These are phyloP conservation scores for Porites rus DNA, from an alignment of 92 coral and sea anemone species.

Conservation along the genomic window DNA sequence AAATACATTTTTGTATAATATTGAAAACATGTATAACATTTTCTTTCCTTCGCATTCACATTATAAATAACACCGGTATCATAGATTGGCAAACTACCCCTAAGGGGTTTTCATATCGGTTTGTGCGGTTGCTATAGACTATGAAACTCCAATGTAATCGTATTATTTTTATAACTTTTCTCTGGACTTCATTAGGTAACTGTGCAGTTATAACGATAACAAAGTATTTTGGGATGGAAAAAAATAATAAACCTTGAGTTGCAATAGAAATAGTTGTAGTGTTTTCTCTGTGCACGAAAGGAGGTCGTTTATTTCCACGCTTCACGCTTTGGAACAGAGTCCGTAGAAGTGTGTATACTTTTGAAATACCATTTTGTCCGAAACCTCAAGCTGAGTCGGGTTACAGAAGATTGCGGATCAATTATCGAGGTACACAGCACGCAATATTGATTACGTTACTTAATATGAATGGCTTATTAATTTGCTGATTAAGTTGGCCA, in stretches of 20 bases:
- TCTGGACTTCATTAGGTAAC: conserved; percentile 21
- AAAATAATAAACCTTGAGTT: conserved; percentile 33
- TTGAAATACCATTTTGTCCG: conserved; percentile 11
- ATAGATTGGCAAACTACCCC: not conserved
- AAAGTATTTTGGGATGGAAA: conserved; percentile 54
- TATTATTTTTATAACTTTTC: conserved; percentile 49
- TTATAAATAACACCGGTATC: conserved; percentile 1
- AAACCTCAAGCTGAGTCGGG: not conserved
- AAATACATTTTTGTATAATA: conserved; percentile 52
- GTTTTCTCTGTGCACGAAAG: not conserved
- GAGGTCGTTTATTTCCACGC: not conserved
- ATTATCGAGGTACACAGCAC: not conserved
- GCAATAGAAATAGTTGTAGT: not conserved
- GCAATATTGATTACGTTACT: not conserved
- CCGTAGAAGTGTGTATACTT: conserved; percentile 12
- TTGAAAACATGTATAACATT: not conserved
- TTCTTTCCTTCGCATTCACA: not conserved
- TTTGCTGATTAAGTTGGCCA: not conserved
- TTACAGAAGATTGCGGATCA: not conserved
- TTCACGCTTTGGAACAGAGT: not conserved
- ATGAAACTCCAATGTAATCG: conserved; percentile 13
- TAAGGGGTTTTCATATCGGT: not conserved
- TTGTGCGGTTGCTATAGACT: conserved; percentile 2
- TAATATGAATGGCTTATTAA: no score
- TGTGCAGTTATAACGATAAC: conserved; percentile 32